Conservation (phyloP, 2,888 invertebrate species). For the Rosalia funebris region DNA sequence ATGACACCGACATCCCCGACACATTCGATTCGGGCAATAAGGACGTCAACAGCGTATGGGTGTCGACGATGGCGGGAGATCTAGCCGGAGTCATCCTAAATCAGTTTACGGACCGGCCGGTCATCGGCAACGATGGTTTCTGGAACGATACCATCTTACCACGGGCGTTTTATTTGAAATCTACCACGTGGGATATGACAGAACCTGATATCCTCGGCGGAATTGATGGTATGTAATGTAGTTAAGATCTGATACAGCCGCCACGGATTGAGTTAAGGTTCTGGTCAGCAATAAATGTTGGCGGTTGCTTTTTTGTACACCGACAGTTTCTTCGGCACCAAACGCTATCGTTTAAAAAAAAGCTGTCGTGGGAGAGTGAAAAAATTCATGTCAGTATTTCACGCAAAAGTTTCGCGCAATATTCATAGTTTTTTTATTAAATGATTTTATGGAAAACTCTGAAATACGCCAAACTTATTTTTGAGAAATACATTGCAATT, state of each 20-base stretch:
- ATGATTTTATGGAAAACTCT: no score
- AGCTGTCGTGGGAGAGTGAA: no score
- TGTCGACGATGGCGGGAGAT: slow-evolving; percentile 72
- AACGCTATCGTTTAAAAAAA: no score
- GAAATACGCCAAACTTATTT: no score
- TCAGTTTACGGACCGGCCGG: slow-evolving; percentile 67
- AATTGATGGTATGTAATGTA: slow-evolving; percentile 72
- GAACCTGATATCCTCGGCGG: slow-evolving; percentile 76
- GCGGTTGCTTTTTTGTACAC: no score
- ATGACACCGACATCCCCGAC: slow-evolving; percentile 29
- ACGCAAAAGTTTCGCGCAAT: no score
- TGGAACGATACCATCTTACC: slow-evolving; percentile 76
- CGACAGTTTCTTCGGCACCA: no score
- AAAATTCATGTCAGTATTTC: no score
- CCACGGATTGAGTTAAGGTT: no score
- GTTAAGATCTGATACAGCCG: neutral
- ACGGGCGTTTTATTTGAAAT: slow-evolving; percentile 67
- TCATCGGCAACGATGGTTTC: slow-evolving; percentile 67
- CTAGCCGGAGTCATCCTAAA: slow-evolving; percentile 74
- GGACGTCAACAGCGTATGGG: slow-evolving; percentile 68
- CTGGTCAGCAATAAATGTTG: no score
- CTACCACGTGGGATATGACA: slow-evolving; percentile 71
- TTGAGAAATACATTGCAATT: no score
- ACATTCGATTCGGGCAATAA: slow-evolving; percentile 25
- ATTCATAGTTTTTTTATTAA: no score